Conservation (phyloP, 2,113 vertebrate species). For the Pangasianodon hypophthalmus region DNA sequence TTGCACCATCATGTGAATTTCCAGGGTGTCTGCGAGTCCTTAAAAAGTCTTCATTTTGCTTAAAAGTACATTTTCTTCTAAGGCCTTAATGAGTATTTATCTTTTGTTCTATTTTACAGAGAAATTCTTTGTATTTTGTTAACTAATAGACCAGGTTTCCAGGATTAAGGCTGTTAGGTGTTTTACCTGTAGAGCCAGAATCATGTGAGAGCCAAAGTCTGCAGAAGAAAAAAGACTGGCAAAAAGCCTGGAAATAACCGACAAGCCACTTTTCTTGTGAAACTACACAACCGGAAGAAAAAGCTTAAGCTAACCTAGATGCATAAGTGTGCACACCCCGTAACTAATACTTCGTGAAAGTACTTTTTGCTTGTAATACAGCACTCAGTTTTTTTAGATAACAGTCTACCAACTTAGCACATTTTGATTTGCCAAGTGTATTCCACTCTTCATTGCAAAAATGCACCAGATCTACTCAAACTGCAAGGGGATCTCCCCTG, state of each 20-base stretch:
- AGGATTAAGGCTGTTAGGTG: not conserved
- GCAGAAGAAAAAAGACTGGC: not conserved
- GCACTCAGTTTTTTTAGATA: not conserved
- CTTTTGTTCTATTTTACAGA: not conserved
- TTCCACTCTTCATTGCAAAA: not conserved
- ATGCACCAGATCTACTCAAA: not conserved
- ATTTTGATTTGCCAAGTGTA: not conserved
- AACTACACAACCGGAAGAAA: not conserved
- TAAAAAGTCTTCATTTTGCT: not conserved
- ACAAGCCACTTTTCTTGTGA: not conserved
- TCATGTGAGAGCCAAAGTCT: not conserved
- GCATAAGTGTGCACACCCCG: not conserved
- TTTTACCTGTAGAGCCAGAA: not conserved
- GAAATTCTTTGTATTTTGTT: not conserved
- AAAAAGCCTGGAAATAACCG: not conserved
- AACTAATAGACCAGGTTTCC: not conserved
- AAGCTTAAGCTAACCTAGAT: not conserved
- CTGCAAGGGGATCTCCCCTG: not conserved
- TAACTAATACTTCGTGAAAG: not conserved
- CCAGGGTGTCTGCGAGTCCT: not conserved
- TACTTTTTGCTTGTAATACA: not conserved
- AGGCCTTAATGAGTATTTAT: not conserved
- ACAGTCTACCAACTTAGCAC: not conserved
- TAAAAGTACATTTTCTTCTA: not conserved
- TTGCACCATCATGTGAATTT: not conserved